phyloP scores from a whole-genome alignment of 2,113 vertebrate genomes.

The Castor canadensis region DNA sequence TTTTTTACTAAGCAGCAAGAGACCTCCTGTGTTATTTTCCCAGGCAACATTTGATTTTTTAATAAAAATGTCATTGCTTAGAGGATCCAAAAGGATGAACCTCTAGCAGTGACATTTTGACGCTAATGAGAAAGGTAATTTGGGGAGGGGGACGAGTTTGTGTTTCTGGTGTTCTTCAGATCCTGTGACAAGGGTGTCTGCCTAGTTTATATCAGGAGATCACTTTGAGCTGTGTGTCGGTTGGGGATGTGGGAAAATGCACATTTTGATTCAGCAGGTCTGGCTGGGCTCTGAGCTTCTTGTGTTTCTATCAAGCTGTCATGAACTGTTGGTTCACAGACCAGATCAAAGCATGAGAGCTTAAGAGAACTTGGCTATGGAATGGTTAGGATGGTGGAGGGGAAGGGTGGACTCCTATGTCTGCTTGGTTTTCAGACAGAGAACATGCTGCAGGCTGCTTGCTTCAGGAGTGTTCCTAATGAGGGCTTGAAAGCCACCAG shows the following conservation, averaged over 20 bases:
- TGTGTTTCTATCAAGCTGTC: neutral
- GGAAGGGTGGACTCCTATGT: rapidly evolving
- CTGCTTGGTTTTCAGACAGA: neutral
- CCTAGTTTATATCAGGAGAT: neutral
- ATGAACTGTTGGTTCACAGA: neutral
- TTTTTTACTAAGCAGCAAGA: neutral
- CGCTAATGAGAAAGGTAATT: neutral
- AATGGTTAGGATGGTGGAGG: too few relatives aligned
- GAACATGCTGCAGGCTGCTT: too few relatives aligned
- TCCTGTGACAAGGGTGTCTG: neutral
- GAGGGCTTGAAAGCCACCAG: neutral
- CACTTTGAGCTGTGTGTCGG: neutral
- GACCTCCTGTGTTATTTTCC: neutral
- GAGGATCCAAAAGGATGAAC: neutral
- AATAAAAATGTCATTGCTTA: neutral
- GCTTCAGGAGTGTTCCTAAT: neutral
- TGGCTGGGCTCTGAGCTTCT: neutral
- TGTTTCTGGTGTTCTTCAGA: neutral
- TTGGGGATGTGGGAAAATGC: neutral
- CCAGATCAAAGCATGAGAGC: neutral
- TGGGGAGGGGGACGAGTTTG: rapidly evolving
- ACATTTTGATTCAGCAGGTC: neutral
- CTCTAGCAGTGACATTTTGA: neutral
- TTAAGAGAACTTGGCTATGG: neutral
- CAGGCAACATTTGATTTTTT: neutral